Conservation (phyloP, 2,888 invertebrate species). For the Dynastes grantii region DNA sequence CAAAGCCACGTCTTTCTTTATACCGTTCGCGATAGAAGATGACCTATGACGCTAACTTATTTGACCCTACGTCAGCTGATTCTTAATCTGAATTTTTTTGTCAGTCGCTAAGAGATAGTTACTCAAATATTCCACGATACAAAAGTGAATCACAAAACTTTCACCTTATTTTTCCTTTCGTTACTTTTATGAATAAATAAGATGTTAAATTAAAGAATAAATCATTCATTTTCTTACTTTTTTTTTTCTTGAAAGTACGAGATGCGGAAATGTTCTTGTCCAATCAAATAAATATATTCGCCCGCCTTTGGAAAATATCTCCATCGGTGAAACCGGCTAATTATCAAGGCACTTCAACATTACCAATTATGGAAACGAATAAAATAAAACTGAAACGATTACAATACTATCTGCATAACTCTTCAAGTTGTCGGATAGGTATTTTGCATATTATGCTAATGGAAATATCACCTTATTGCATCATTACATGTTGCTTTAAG, state of each 20-base stretch:
- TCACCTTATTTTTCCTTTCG: no score
- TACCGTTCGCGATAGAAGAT: background rate
- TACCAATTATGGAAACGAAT: background rate
- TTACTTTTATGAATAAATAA: no score
- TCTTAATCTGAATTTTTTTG: background rate
- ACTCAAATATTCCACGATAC: no score
- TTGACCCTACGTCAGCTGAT: background rate
- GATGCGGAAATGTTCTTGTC: no score
- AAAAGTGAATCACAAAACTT: no score
- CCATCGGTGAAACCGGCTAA: background rate
- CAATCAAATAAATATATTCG: no score
- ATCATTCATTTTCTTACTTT: no score
- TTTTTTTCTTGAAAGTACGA: no score
- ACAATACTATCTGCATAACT: conserved; percentile 19
- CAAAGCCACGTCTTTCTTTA: background rate
- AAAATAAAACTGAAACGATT: background rate
- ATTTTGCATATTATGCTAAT: conserved; percentile 2
- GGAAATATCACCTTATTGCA: conserved; percentile 28
- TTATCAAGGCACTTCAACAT: background rate
- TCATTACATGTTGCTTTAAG: conserved; percentile 20
- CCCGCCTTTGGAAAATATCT: no score
- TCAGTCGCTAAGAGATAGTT: background rate
- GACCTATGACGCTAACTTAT: background rate
- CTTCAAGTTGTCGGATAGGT: background rate
- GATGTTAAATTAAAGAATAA: no score